Conservation (phyloP, 2,888 invertebrate genomes). For the Scrobipalpa atriplicella region DNA sequence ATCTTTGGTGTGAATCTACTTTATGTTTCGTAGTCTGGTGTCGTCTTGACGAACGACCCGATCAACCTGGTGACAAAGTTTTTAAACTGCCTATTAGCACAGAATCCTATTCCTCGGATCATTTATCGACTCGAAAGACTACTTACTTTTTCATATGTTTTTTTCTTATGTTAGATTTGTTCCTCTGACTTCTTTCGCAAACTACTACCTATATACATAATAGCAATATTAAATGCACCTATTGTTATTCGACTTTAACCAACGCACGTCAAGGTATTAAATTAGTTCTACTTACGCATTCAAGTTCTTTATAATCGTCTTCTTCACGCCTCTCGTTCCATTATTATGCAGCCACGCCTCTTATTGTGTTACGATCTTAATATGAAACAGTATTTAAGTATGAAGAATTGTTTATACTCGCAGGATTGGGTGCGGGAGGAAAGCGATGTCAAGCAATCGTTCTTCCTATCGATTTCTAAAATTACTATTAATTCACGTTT, state of each 20-base stretch:
- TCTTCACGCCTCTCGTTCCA: slow-evolving; percentile 32
- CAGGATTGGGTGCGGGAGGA: not conserved
- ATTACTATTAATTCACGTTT: too few species aligned
- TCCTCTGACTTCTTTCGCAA: not conserved
- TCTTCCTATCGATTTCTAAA: too few species aligned
- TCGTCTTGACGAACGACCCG: too few species aligned
- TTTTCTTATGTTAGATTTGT: too few species aligned
- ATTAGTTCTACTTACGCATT: slow-evolving; percentile 25
- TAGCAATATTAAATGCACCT: not conserved
- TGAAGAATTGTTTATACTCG: not conserved
- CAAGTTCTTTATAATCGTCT: slow-evolving; percentile 26
- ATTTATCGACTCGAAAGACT: too few species aligned
- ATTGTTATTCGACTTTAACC: not conserved
- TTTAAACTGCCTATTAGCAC: too few species aligned
- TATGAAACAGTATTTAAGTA: slow-evolving; percentile 2
- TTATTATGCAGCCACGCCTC: slow-evolving; percentile 32
- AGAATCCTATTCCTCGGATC: too few species aligned
- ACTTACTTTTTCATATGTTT: too few species aligned
- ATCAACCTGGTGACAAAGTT: not conserved
- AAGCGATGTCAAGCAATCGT: not conserved
- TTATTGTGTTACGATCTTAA: slow-evolving; percentile 28
- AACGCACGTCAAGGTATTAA: slow-evolving; percentile 21
- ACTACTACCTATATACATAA: slow-evolving; percentile 7
- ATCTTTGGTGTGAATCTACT: too few species aligned
- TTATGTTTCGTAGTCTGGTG: too few species aligned